Base-by-base conservation (phyloP, 1,140 invertebrate genomes). In the Riptortus pedestris region DNA sequence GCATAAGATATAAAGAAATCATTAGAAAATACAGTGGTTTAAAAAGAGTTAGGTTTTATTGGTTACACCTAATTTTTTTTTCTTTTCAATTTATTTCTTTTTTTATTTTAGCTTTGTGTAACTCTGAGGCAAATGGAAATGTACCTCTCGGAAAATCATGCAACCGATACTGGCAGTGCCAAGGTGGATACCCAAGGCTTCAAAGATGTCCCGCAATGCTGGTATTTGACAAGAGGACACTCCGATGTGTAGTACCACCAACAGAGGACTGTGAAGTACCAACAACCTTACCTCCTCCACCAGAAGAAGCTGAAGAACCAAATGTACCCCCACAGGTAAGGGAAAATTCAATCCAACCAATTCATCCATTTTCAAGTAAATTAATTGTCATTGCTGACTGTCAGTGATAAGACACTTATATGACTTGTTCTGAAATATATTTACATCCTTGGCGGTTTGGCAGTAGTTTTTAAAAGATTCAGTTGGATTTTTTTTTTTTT, bases 141-240 rank as follows among this genome's bases (percentile, higher is more conserved):
- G 83, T 85, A 4, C 79, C 82, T 9, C 74, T 90, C 26, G 91
- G 90, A 68, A 93, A 93, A 75, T 92, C 89, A 2, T 94, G 91
- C 79, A 92, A 92, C 75, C 80, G 91, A 26, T 94, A 93, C 76
- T 94, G 91, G 91, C 87, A 92, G 69, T 94, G 91, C 71, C 90
- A 93, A 73, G 91, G 90, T 29, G 91, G 91, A 2, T 94, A 94
- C 73, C 91, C 91, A 20, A 84, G 90, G 67, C 81, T 94, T 0
- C 90, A 93, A 72, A 78, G 90, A 48, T 93, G 91, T 73, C 90
- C 91, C 0, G 91, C 91, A 27, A 91, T 91, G 83, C 74, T 94
- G 66, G 91, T 93, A 1, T 93, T 94, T 75, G 90, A 93, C 76
- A 82, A 87, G 67, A 79, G 85, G 58, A 87, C 87, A 0, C 74